Percentiles rank a stretch among this genome's conserved stretches.
These are phyloP conservation scores for Styela plicata DNA, from an alignment of 23 tunicate genomes.

Conservation along the genomic window DNA sequence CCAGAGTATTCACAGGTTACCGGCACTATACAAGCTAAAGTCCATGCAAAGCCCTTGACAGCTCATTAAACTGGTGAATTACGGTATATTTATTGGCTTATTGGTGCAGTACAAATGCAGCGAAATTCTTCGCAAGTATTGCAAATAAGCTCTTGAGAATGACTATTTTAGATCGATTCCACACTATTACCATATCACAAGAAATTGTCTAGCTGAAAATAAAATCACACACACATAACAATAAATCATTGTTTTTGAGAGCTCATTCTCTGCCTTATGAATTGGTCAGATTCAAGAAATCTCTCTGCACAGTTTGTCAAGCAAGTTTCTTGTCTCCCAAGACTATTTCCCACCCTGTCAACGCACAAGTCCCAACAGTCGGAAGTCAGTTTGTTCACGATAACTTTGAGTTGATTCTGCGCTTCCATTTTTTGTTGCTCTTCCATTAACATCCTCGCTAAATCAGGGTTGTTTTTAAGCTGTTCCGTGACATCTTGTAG, in stretches of 20 bases:
- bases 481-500: conserved; percentile 80
- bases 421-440: conserved; percentile 97
- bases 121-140: neutral
- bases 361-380: conserved; percentile 97
- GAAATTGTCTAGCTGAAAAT: neutral
- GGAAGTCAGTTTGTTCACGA: conserved; percentile 73
- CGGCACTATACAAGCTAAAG: no score
- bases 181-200: neutral
- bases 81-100: no score
- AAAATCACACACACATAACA: neutral
- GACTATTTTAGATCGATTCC: no score
- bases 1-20: no score
- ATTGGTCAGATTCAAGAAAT: conserved; percentile 77
- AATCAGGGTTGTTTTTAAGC: conserved; percentile 83
- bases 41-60: no score
- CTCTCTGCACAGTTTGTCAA: conserved; percentile 82
- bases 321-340: conserved; percentile 95
- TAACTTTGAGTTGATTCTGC: conserved; percentile 78
- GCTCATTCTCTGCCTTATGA: conserved; percentile 79
- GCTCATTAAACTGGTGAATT: neutral
- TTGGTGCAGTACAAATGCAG: no score
- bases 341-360: conserved; percentile 78
- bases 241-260: conserved; percentile 27
- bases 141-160: neutral
- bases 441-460: conserved; percentile 80